A percentile compares a stretch with the other conserved stretches of the same genome.
phyloP scores from a whole-genome alignment of 2,113 vertebrate species.

The Halichoerus grypus region DNA sequence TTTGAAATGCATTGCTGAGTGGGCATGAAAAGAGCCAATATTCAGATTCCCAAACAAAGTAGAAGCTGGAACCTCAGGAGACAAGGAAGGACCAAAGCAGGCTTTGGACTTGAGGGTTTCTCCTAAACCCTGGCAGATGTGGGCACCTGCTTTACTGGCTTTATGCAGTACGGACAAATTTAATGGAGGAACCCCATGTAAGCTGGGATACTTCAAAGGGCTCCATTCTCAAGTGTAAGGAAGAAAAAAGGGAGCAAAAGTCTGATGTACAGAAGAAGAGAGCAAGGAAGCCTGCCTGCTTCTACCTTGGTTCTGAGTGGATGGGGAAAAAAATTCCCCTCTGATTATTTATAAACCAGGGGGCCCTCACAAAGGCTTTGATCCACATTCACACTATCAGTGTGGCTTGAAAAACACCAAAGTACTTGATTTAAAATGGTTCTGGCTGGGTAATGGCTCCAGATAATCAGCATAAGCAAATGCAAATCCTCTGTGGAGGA shows the following conservation, averaged over 20 bases:
- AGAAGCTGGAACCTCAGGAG: neutral
- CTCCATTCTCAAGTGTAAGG: neutral
- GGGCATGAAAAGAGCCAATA: neutral
- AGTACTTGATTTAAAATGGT: neutral
- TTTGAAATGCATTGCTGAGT: neutral
- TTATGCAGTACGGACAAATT: neutral
- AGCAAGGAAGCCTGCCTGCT: neutral
- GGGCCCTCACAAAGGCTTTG: neutral
- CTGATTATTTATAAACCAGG: slow-evolving; percentile 11
- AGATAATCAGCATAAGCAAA: neutral
- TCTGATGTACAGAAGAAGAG: neutral
- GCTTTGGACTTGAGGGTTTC: neutral
- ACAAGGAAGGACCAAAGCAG: neutral
- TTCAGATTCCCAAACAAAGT: neutral
- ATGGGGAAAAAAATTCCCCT: neutral
- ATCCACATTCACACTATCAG: neutral
- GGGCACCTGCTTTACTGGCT: neutral
- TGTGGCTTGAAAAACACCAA: neutral
- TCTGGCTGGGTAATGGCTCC: neutral
- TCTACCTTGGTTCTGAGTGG: neutral
- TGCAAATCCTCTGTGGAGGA: neutral
- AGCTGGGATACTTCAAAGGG: neutral
- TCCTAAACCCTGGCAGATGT: neutral
- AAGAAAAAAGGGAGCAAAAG: neutral
- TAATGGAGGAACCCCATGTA: neutral